Evolutionary conservation across 1,140 invertebrate species (phyloP), one percentile per base, ranked within the genome.

Genomic region (Phocides pigmalion): DNA sequence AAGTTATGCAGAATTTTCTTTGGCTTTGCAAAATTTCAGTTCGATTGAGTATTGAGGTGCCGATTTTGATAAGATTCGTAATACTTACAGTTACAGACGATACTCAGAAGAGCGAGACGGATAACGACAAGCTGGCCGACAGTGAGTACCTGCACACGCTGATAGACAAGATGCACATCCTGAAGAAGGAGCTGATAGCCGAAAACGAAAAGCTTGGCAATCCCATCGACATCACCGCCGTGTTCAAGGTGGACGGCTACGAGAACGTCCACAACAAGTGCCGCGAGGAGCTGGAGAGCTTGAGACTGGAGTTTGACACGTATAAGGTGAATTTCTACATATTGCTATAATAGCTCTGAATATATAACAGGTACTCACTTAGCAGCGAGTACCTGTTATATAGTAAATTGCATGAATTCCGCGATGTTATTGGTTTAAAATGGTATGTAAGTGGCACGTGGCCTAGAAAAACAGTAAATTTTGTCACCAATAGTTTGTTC

Each of bases 111-210:
- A 91, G 87, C 46, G 88, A 89, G 61, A 91, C 88, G 4, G 88
- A 91, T 64, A 87, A 87, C 49, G 88, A 91, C 20, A 91, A 91
- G 41, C 62, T 91, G 49, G 87, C 86, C 0, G 88, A 91, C 66
- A 92, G 87, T 65, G 84, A 88, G 66, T 89, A 91, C 46, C 59
- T 92, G 6, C 87, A 91, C 50, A 89, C 88, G 0, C 28, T 92
- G 2, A 93, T 94, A 58, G 93, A 93, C 69, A 93, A 93, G 73
- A 93, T 94, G 64, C 89, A 93, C 59, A 91, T 91, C 16, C 69
- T 94, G 0, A 93, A 94, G 62, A 93, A 93, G 62, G 83, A 93
- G 53, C 58, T 94, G 0, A 87, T 92, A 15, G 78, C 80, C 0
- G 93, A 92, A 74, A 94, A 94, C 72, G 87, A 92, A 0, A 93